Evolutionary conservation across 2,888 invertebrate species (phyloP), one percentile per base, ranked within the genome.

Genomic region (Osmoderma eremita): DNA sequence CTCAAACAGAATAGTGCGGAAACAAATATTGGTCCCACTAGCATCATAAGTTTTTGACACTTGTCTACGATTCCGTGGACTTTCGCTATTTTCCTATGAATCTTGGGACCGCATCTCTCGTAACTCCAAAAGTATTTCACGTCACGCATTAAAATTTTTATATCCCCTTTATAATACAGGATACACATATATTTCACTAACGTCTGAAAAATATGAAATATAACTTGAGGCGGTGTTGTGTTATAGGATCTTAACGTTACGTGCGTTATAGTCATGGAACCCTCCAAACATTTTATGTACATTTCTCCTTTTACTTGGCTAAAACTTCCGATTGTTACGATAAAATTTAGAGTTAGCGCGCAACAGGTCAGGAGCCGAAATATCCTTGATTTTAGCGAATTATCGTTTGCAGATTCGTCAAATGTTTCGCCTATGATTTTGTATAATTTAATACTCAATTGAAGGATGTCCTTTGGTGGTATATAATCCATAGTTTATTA

Each of bases 71-170:
- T 10, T 3, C 10, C 10, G 17, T 38, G 38, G 10, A 38, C n/a
- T 17, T 38, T 38, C 1, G 36, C 15, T 10, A 53, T 38, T 4
- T 36, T 18, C 10, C 4, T 17, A 3, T 12, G 10, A 13, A 53
- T 12, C 4, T 18, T 18, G 12, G 17, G 15, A 12, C 17, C 18
- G 18, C 36, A 53, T 8, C 5, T 13, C 1, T 4, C n/a, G 38
- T 53, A 53, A 24, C 18, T 53, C 53, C 53, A 53, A 39, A 38
- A 53, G 8, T 53, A 24, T 38, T 53, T 53, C 17, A 39, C 10
- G 1, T 38, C 38, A 8, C 38, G 12, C 13, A 53, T 15, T 10
- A 53, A 38, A 8, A 17, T 18, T 30, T 1, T 38, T 38, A 53
- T 53, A 38, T 53, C 38, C 8, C 18, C n/a, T 53, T 53, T 53